These are phyloP conservation scores for Peromyscus maniculatus DNA, from an alignment of 2,113 vertebrate genomes.

Conservation along the genomic window DNA sequence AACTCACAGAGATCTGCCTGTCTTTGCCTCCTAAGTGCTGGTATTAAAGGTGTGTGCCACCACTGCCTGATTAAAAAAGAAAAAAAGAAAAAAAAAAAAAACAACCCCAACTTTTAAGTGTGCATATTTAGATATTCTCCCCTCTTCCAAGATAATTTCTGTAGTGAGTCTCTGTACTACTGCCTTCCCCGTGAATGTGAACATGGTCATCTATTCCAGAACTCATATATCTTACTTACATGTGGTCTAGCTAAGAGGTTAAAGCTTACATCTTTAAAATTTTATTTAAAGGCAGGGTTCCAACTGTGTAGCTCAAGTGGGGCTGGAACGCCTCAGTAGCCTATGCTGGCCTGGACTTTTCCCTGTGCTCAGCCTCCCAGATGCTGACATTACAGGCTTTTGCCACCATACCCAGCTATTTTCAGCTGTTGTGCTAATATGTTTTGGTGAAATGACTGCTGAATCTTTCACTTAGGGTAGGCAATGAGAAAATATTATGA, in stretches of 20 bases:
- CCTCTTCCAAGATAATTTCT: not conserved
- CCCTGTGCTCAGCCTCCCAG: not conserved
- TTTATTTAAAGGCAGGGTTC: not conserved
- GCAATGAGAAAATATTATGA: conserved; percentile 37
- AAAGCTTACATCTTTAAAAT: not conserved
- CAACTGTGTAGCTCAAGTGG: not conserved
- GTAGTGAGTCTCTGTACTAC: not conserved
- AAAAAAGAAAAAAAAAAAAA: too few species aligned
- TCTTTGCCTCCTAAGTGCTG: too few species aligned
- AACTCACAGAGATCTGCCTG: too few species aligned
- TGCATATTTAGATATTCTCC: not conserved
- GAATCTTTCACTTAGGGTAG: conserved; percentile 4
- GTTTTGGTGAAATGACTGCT: conserved; percentile 28
- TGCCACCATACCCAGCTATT: not conserved
- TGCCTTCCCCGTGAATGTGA: not conserved
- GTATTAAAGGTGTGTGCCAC: too few species aligned
- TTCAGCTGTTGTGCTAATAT: not conserved
- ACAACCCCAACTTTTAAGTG: not conserved
- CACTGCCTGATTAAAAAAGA: not conserved
- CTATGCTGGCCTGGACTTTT: not conserved
- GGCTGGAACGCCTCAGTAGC: not conserved
- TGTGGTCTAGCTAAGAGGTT: conserved; percentile 1
- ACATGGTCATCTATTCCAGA: not conserved
- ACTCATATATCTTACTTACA: conserved; percentile 13
- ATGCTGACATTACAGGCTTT: not conserved